Base-by-base conservation (phyloP, 2,113 vertebrate species). In the Syrrhaptes paradoxus region DNA sequence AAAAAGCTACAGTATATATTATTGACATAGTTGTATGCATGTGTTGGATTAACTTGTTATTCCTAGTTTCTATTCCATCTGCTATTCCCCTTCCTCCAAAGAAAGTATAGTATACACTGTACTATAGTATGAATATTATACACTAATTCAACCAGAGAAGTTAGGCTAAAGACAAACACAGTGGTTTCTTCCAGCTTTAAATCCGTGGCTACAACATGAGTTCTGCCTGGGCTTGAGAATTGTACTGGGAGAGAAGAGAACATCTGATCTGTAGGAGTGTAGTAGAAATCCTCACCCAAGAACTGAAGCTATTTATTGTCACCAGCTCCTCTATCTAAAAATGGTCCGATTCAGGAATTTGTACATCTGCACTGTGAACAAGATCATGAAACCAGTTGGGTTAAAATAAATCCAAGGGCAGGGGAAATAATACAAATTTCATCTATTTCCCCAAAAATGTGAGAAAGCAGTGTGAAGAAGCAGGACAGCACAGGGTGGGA, bases 181-280 rank as follows among this genome's bases (percentile, higher is more conserved):
- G 7, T 65, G 45, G 7, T 55, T 89, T 66, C n/a, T 86, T 76
- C 59, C 54, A 73, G 6, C 6, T 86, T 73, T 57, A 61, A 77
- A 70, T 52, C 34, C 79, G 12, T 3, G 4, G 28, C 58, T 83
- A 46, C 10, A 58, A 26, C 9, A 10, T 24, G 55, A 87, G 48
- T 24, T 93, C 65, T 58, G 2, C 28, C 45, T 63, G 26, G 17
- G 13, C 22, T 84, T 78, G 6, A 61, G 45, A 80, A 76, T 19
- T 0, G 0, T 41, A 18, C 5, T 17, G n/a, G 28, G 49, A 78
- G n/a, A 66, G 8, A 61, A 26, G 7, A 58, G 13, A 79, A 62
- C 21, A 57, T 65, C 54, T 62, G 36, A 76, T 41, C 17, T 67
- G 29, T 57, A 76, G 61, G 29, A 36, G 3, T 59, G 22, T 25